Base-by-base conservation (phyloP, 2,113 vertebrate species). In the Nestor notabilis region DNA sequence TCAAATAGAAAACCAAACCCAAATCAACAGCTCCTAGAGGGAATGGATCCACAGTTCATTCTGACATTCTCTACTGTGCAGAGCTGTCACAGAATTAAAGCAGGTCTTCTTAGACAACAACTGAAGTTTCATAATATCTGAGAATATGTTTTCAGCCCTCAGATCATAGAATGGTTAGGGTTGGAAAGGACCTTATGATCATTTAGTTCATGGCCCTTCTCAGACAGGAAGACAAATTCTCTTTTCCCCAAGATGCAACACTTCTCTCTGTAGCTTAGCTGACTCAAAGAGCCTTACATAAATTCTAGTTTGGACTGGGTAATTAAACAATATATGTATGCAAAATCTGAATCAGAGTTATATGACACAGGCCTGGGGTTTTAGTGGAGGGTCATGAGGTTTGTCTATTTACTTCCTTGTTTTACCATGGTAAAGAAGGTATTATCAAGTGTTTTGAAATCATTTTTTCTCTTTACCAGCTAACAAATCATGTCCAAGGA, bases 351-450 rank as follows among this genome's bases (percentile, higher is more conserved):
- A 9, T 69, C 25, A n/a, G 10, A 33, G 4, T 76, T 69, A 4
- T 8, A 39, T 10, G 10, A 31, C 28, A 58, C 5, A 64, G 9
- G 3, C 74, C 58, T 65, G 9, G 9, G 1, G 2, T 70, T 71
- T 33, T 7, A 7, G 13, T 5, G 13, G 11, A 63, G 1, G 1
- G 3, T 35, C 0, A 0, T 7, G 9, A 4, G 6, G 3, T 89
- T 93, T 58, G 2, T 37, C 39, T 76, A 12, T 29, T 68, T 91
- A 10, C 35, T 69, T 61, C 7, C 18, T 82, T 83, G 4, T 46
- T 94, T 87, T 91, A 41, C 29, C 9, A 43, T 20, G 50, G 3
- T 43, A 50, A 83, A 63, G 10, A 19, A 56, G 16, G 5, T 46
- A 61, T 79, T 55, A 47, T 37, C 17, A 71, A 64, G 6, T 1